phyloP scores from a whole-genome alignment of 2,113 vertebrate species.

The Urocitellus parryii region DNA sequence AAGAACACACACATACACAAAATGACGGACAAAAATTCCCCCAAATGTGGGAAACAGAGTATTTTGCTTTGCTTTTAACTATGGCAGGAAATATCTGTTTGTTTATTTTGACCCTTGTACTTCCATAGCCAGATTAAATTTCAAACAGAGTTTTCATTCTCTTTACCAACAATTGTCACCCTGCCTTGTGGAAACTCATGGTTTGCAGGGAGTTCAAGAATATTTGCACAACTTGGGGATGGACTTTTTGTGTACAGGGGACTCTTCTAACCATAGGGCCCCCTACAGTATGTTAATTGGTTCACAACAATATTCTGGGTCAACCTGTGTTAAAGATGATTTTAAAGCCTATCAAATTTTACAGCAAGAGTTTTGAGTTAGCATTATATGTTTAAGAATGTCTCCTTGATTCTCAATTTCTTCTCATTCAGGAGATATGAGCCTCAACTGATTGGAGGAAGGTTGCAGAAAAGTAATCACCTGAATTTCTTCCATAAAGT shows the following conservation, averaged over 20 bases:
- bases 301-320: neutral
- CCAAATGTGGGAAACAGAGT: constrained; percentile 58
- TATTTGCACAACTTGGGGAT: neutral
- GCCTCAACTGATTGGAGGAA: neutral
- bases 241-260: neutral
- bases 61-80: constrained; percentile 20
- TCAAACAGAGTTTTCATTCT: constrained; percentile 37
- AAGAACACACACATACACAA: neutral
- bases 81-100: constrained; percentile 65
- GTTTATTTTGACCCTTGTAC: constrained; percentile 19
- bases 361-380: neutral
- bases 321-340: neutral
- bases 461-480: neutral
- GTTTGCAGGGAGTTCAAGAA: constrained; percentile 40
- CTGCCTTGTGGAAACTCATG: constrained; percentile 24
- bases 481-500: constrained; percentile 34
- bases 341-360: neutral
- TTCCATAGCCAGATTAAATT: constrained; percentile 66
- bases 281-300: neutral
- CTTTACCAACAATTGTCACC: constrained; percentile 14
- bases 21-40: neutral
- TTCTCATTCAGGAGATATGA: constrained; percentile 42
- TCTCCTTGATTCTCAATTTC: constrained; percentile 40
- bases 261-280: neutral
- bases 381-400: neutral